Evolutionary conservation across 2,888 invertebrate genomes (phyloP).

Genomic region (Gymnoscelis rufifasciata): DNA sequence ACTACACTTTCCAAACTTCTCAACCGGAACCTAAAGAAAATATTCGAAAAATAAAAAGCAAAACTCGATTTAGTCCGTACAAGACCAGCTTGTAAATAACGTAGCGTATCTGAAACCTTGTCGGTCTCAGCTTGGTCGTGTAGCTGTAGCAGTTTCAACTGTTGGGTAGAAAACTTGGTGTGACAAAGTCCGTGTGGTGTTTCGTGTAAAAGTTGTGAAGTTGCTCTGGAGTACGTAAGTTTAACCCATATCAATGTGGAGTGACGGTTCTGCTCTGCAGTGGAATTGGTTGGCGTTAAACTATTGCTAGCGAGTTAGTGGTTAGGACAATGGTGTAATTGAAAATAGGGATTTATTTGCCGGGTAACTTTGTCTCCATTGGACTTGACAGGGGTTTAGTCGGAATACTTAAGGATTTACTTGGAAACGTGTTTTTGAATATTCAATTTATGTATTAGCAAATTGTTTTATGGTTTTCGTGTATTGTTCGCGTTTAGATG

Average conservation of each 20-base stretch:
- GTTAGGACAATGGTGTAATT: constrained; percentile 14
- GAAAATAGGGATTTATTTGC: constrained; percentile 18
- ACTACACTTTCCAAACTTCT: constrained; percentile 29
- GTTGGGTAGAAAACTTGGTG: constrained; percentile 5
- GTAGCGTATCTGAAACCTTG: constrained; percentile 14
- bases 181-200: constrained; percentile 14
- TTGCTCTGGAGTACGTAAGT: constrained; percentile 25
- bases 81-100: constrained; percentile 23
- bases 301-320: constrained; percentile 25
- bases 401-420: background rate
- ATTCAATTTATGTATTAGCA: too few relatives aligned
- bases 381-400: constrained; percentile 31
- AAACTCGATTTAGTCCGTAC: constrained; percentile 38
- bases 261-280: constrained; percentile 24
- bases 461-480: too few relatives aligned
- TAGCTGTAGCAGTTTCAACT: background rate
- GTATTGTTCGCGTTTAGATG: too few relatives aligned
- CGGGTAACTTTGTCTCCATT: constrained; percentile 39
- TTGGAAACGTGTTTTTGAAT: background rate
- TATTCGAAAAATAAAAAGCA: constrained; percentile 37
- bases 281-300: constrained; percentile 27
- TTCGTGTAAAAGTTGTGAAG: constrained; percentile 19
- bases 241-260: constrained; percentile 31
- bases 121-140: constrained; percentile 1
- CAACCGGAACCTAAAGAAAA: constrained; percentile 30